Conservation (phyloP, 1,140 invertebrate genomes). For the Stenopsyche tienmushanensis region DNA sequence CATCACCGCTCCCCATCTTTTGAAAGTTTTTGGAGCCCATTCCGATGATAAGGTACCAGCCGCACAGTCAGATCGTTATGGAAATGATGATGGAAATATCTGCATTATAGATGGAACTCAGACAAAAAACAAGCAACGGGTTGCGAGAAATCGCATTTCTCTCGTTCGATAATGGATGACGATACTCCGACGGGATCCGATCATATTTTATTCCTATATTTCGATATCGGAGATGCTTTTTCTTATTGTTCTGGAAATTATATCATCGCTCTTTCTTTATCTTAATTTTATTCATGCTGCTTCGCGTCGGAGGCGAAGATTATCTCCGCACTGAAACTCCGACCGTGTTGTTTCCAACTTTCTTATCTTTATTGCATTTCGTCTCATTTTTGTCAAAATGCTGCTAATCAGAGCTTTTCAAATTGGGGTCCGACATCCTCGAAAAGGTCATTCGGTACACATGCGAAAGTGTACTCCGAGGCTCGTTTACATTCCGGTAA, state of each 20-base stretch:
- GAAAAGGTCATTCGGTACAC: too few species aligned
- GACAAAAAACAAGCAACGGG: not conserved
- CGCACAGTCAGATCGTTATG: constrained; percentile 22
- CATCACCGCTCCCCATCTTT: constrained; percentile 9
- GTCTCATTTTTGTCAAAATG: not conserved
- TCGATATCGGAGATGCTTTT: not conserved
- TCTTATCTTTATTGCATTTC: not conserved
- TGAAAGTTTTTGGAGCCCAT: not conserved
- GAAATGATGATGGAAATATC: constrained; percentile 24
- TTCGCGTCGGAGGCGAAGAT: not conserved
- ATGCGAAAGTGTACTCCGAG: too few species aligned
- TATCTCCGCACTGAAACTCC: not conserved
- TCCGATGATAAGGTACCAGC: constrained; percentile 14
- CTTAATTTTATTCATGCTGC: constrained; percentile 5
- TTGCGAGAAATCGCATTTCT: not conserved
- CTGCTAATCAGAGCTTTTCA: not conserved
- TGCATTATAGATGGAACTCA: not conserved
- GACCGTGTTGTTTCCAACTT: not conserved
- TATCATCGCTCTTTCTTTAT: not conserved
- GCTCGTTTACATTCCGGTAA: too few species aligned
- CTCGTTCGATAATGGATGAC: not conserved
- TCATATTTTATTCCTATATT: not conserved
- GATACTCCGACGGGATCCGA: too few species aligned
- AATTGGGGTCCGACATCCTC: not conserved
- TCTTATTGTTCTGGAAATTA: not conserved